A percentile compares a stretch with the other conserved stretches of the same genome.
Evolutionary conservation across 2,113 vertebrate genomes (phyloP).

Genomic region (Bathybates hornii): DNA sequence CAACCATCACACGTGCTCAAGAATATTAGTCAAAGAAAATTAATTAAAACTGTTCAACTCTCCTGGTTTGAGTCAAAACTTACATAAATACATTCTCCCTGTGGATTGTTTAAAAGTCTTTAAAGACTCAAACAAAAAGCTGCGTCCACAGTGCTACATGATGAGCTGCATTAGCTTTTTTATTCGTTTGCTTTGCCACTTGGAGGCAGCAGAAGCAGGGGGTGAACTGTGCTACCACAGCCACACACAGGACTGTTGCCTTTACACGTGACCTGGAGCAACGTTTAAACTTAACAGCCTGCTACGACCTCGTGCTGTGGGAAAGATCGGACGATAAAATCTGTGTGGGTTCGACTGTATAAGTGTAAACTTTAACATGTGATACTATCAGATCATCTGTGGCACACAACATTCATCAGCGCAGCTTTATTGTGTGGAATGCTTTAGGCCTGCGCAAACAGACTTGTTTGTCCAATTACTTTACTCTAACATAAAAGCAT

Average conservation of each 20-base stretch:
- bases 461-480: neutral
- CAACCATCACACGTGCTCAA: neutral
- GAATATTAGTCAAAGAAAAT: neutral
- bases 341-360: neutral
- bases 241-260: neutral
- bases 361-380: neutral
- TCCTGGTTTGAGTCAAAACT: neutral
- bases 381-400: neutral
- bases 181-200: neutral
- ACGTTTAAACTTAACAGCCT: neutral
- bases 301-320: neutral
- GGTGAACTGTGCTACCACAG: neutral
- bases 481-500: neutral
- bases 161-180: neutral
- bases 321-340: neutral
- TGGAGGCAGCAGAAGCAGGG: neutral
- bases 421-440: neutral
- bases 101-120: neutral
- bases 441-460: neutral
- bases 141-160: neutral
- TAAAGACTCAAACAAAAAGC: neutral
- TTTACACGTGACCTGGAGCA: neutral
- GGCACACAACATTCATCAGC: neutral
- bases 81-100: neutral
- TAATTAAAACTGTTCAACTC: neutral